Evolutionary conservation across 2,888 invertebrate species (phyloP), one percentile per base, ranked within the genome.

Genomic region (Colostygia pectinataria): DNA sequence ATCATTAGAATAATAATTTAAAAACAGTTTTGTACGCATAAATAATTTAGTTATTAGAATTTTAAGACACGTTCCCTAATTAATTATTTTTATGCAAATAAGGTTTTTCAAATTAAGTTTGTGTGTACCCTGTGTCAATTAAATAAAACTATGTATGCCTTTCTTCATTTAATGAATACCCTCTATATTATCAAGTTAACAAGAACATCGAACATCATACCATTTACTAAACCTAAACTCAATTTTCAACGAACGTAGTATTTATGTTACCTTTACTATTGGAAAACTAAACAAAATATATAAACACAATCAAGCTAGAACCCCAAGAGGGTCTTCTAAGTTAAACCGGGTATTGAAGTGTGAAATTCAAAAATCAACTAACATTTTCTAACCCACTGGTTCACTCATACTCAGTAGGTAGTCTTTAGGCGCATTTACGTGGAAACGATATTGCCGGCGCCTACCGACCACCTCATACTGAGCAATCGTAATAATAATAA

Each of bases 301-400:
- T 69, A 68, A 74, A 78, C 70, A 77, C 65, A 77, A 77, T 70
- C 68, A 69, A 61, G 63, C 57, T 55, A 59, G 53, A 61, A 54
- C 54, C 25, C 24, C 20, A n/a, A 28, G 18, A 14, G 52, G 55
- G 59, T 55, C 51, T 60, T 42, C 60, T 65, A 66, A 73, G 80
- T 81, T 79, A 75, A 78, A 72, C 74, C 57, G 71, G 56, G 74
- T 77, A 79, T 68, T 80, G 77, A 75, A 78, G 81, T 77, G 79
- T 83, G 80, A 85, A 87, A 87, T 88, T 84, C 86, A 87, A 87
- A 87, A 88, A 88, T 89, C 88, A 87, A 89, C 84, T 87, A 85
- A 86, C 83, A 83, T 86, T 87, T 86, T 89, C 87, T 80, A 79
- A 73, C 67, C 72, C 87, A 87, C 74, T 87, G 87, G 83, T 71